A percentile compares a stretch with the other conserved stretches of the same genome.
These are phyloP conservation scores for Gallinago media DNA, from an alignment of 2,113 vertebrate genomes.

Conservation along the genomic window DNA sequence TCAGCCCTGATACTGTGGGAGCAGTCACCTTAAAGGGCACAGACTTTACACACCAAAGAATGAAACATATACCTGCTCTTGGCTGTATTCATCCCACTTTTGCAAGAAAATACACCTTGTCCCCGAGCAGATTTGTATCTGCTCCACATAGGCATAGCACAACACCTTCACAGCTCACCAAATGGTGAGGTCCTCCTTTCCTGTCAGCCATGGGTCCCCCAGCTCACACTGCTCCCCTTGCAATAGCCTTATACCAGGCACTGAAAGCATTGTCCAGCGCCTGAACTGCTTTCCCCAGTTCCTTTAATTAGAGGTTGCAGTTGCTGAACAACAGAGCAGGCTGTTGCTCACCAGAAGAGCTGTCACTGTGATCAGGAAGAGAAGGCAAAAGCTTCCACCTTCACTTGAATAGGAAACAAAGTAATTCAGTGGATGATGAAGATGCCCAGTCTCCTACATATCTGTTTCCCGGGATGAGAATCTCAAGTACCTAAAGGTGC, in stretches of 20 bases:
- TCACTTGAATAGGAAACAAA: neutral
- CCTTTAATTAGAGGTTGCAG: neutral
- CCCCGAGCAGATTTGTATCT: neutral
- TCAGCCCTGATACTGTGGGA: neutral
- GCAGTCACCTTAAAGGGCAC: neutral
- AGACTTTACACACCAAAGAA: neutral
- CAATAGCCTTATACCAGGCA: neutral
- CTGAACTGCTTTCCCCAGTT: neutral
- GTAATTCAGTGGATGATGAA: neutral
- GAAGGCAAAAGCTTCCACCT: neutral
- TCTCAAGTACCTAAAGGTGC: neutral
- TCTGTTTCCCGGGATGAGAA: neutral
- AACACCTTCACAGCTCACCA: neutral
- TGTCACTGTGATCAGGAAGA: neutral
- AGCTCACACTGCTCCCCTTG: rapidly evolving
- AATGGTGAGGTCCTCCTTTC: neutral
- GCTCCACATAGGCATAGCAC: neutral
- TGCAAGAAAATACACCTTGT: neutral
- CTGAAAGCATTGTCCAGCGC: neutral
- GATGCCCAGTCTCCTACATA: neutral
- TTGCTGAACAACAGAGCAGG: neutral
- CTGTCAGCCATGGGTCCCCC: neutral
- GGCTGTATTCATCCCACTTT: neutral
- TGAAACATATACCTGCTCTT: neutral
- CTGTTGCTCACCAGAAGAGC: neutral